These are phyloP conservation scores for Cyclina sinensis DNA, from an alignment of 1,140 invertebrate species.

Conservation along the genomic window DNA sequence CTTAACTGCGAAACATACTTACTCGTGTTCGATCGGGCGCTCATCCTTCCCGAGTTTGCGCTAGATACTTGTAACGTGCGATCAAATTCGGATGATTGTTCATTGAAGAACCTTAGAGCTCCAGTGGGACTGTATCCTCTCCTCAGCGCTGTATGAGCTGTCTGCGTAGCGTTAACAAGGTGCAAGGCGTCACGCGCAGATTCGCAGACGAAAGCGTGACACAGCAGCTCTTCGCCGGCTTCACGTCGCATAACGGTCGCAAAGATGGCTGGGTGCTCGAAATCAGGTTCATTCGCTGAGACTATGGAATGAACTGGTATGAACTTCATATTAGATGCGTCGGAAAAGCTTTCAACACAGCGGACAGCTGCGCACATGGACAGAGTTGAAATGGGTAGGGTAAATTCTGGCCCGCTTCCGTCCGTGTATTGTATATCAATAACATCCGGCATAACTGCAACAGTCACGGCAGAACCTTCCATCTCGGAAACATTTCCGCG, in stretches of 20 bases:
- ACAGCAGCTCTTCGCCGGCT: constrained; percentile 98
- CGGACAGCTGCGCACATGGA: constrained; percentile 98
- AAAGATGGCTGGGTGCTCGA: constrained; percentile 97
- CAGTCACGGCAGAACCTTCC: constrained; percentile 88
- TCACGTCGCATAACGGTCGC: constrained; percentile 95
- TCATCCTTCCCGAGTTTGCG: not conserved
- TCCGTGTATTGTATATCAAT: constrained; percentile 98
- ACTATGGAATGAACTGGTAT: constrained; percentile 96
- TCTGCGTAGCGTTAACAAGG: constrained; percentile 74
- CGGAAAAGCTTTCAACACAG: constrained; percentile 65
- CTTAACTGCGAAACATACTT: not conserved
- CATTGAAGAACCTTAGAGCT: constrained; percentile 53
- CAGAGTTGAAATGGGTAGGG: constrained; percentile 98
- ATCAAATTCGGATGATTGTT: constrained; percentile 49
- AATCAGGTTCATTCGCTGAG: constrained; percentile 72
- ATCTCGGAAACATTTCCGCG: constrained; percentile 55
- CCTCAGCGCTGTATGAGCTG: constrained; percentile 66
- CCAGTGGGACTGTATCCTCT: constrained; percentile 41
- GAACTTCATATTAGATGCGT: constrained; percentile 90
- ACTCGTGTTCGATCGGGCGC: not conserved
- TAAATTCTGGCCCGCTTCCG: constrained; percentile 97
- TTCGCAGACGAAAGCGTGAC: constrained; percentile 99
- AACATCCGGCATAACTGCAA: constrained; percentile 98
- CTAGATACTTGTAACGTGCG: not conserved
- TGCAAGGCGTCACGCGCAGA: constrained; percentile 70